Evolutionary conservation across 2,888 invertebrate genomes (phyloP), one percentile per base, ranked within the genome.

Genomic region (Luperina nickerlii): DNA sequence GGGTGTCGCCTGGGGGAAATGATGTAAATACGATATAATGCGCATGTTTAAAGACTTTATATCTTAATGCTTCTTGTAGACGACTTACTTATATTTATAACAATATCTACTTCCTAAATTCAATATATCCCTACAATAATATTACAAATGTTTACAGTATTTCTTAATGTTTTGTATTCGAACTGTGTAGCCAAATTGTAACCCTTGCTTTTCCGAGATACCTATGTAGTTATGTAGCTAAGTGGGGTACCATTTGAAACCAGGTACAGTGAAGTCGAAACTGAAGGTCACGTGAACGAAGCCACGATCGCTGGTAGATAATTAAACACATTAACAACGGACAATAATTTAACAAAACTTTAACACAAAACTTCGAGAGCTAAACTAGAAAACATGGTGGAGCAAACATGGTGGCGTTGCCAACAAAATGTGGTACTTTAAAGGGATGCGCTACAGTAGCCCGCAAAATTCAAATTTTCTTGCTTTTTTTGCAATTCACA

Each of bases 201-300:
- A 78, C 66, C 81, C 63, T 69, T 80, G 66, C 63, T 63, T 84
- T 84, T 73, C 79, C 70, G 63, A 83, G 79, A 81, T 79, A 38
- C 8, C 9, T 42, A 80, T 81, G 78, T 24, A 54, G 57, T 69
- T 60, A 13, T 60, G 13, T 83, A 69, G 70, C 48, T 77, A 73
- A 71, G 76, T 82, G 32, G 73, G 73, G 88, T 85, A 88, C 86
- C 88, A 88, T 88, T 78, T 82, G 85, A 87, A 86, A 87, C 86
- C 88, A 79, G 85, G 85, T 73, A 87, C 88, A 75, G 75, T 60
- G 42, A 45, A 73, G 69, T 45, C 76, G 20, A 84, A 80, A 73
- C 57, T 69, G 74, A 85, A 85, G 87, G 85, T 74, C 84, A 63
- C 65, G 18, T 32, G 32, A 54, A 69, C 66, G 45, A 66, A 71